Evolutionary conservation across 30 jellyfish, hydroid and myxozoan genomes (phyloP).

Genomic region (Chrysaora quinquecirrha): DNA sequence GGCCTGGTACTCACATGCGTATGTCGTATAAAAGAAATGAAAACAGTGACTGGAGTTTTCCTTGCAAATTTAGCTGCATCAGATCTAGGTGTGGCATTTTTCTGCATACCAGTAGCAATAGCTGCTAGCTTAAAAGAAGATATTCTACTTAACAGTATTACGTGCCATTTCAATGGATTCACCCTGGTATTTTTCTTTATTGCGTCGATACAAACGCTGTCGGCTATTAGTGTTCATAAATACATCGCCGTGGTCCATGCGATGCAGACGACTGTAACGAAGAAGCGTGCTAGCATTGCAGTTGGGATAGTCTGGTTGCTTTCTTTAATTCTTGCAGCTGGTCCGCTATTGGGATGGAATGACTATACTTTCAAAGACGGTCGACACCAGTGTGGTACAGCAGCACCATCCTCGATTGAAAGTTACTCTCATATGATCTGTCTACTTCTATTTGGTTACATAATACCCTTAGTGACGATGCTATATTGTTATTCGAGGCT

Average conservation of each 20-base stretch:
- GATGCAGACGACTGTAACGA: conserved; percentile 41
- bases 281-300: conserved; percentile 34
- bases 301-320: conserved; percentile 57
- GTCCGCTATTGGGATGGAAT: conserved; percentile 86
- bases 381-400: conserved; percentile 76
- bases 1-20: conserved; percentile 39
- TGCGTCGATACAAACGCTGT: conserved; percentile 49
- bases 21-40: conserved; percentile 52
- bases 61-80: conserved; percentile 66
- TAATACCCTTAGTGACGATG: conserved; percentile 59
- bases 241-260: conserved; percentile 61
- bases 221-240: conserved; percentile 62
- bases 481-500: conserved; percentile 58
- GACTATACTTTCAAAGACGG: conserved; percentile 48
- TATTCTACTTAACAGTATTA: background rate
- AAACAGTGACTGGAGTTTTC: conserved; percentile 63
- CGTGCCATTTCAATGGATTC: conserved; percentile 59
- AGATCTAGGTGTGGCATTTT: conserved; percentile 65
- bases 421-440: conserved; percentile 20
- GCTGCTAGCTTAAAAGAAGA: conserved; percentile 61
- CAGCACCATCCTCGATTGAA: conserved; percentile 6
- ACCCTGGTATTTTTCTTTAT: conserved; percentile 66
- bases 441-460: conserved; percentile 61
- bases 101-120: conserved; percentile 58
- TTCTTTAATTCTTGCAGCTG: conserved; percentile 64